Percentiles rank a stretch among this genome's conserved stretches.
Evolutionary conservation across 2,797 vertebrate genomes (phyloP).

Genomic region (Amniataba percoides): DNA sequence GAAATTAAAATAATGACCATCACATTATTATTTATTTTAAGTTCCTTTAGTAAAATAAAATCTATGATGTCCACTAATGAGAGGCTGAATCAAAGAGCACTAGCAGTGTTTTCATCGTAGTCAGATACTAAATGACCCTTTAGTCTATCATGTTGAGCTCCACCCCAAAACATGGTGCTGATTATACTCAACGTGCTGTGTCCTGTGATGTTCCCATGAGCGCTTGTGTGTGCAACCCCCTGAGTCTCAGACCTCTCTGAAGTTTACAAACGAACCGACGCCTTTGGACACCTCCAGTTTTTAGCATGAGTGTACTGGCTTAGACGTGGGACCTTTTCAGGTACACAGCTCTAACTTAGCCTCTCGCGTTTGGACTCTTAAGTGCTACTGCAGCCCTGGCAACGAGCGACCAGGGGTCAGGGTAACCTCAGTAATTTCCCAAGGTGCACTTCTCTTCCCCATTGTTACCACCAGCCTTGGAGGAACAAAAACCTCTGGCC

Average conservation of each 20-base stretch:
- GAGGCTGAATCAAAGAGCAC: constrained; percentile 39
- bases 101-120: constrained; percentile 17
- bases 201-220: constrained; percentile 55
- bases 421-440: constrained; percentile 75
- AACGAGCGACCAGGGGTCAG: constrained; percentile 70
- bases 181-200: constrained; percentile 68
- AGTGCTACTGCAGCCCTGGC: constrained; percentile 79
- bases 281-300: constrained; percentile 60
- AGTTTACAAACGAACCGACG: constrained; percentile 78
- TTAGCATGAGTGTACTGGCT: constrained; percentile 59
- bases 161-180: constrained; percentile 81
- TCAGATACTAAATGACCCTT: constrained; percentile 38
- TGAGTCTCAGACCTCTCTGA: constrained; percentile 63
- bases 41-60: constrained; percentile 22
- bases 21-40: constrained; percentile 50
- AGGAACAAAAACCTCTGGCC: constrained; percentile 65
- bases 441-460: constrained; percentile 72
- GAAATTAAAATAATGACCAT: constrained; percentile 33
- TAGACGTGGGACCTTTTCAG: constrained; percentile 64
- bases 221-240: constrained; percentile 42
- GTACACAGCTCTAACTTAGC: constrained; percentile 64
- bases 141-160: constrained; percentile 55
- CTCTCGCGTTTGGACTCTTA: constrained; percentile 53
- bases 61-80: constrained; percentile 13
- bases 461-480: constrained; percentile 73